phyloP scores from a whole-genome alignment of 2,797 vertebrate species.

The Poecilia picta region DNA sequence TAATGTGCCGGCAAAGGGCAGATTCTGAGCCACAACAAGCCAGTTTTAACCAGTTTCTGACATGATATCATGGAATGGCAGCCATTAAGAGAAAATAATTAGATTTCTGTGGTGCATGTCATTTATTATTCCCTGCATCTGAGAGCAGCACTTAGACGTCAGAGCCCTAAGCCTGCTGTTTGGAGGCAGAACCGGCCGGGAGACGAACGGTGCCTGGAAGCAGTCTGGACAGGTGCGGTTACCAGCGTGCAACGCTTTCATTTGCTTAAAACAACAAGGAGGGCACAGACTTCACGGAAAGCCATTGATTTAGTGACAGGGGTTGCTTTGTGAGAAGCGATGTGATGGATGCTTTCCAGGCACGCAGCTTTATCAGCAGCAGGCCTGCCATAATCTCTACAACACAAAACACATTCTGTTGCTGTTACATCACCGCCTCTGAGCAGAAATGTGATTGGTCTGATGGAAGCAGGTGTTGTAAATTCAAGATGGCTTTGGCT shows the following conservation, averaged over 20 bases:
- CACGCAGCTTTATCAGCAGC: slow-evolving; percentile 70
- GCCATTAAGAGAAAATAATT: slow-evolving; percentile 39
- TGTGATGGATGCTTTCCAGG: slow-evolving; percentile 63
- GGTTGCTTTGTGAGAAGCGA: slow-evolving; percentile 47
- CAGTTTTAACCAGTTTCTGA: slow-evolving; percentile 31
- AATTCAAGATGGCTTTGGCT: not conserved
- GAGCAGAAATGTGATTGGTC: not conserved
- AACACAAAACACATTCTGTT: slow-evolving; percentile 43
- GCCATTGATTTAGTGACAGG: slow-evolving; percentile 70
- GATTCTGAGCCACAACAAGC: slow-evolving; percentile 37
- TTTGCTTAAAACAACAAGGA: slow-evolving; percentile 60
- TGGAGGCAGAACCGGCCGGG: not conserved
- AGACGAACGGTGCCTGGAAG: not conserved
- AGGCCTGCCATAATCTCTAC: slow-evolving; percentile 40
- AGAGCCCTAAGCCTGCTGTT: not conserved
- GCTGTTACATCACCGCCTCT: slow-evolving; percentile 35
- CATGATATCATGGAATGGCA: slow-evolving; percentile 16
- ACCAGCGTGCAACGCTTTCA: slow-evolving; percentile 35
- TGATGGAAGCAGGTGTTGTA: not conserved
- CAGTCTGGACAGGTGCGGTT: slow-evolving; percentile 22
- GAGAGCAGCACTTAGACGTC: not conserved
- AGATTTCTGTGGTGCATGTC: slow-evolving; percentile 26
- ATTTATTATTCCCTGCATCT: slow-evolving; percentile 24
- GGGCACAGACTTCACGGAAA: slow-evolving; percentile 54
- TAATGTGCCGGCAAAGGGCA: slow-evolving; percentile 16